Conservation (phyloP, 2,113 vertebrate genomes). For the Protobothrops mucrosquamatus region DNA sequence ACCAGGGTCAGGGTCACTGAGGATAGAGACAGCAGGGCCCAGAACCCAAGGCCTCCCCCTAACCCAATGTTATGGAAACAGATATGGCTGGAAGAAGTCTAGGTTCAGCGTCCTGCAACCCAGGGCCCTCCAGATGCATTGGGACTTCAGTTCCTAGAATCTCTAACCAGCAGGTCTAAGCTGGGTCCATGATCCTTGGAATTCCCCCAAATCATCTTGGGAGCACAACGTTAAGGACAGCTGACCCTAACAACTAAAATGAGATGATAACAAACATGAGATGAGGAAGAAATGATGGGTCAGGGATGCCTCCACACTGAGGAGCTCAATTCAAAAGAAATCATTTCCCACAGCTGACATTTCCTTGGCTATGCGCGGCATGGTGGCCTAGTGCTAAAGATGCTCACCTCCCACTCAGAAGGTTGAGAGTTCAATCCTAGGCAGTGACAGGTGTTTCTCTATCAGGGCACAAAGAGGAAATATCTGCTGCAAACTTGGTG, state of each 20-base stretch:
- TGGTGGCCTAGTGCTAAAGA: background rate
- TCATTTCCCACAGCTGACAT: background rate
- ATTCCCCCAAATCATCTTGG: background rate
- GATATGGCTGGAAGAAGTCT: background rate
- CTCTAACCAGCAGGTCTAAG: background rate
- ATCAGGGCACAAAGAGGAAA: background rate
- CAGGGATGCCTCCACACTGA: background rate
- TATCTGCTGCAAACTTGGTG: background rate
- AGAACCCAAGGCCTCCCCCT: background rate
- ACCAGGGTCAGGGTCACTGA: slow-evolving; percentile 15
- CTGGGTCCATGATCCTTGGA: background rate
- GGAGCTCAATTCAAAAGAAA: background rate
- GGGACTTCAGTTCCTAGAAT: background rate
- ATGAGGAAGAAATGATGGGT: background rate
- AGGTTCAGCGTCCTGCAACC: background rate
- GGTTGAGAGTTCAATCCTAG: background rate
- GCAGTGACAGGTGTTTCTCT: background rate
- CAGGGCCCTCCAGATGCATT: background rate
- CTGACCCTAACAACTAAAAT: background rate
- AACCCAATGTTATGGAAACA: background rate
- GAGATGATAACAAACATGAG: background rate
- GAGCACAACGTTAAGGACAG: background rate
- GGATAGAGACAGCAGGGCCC: rapidly evolving
- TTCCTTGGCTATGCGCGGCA: background rate
- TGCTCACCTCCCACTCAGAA: background rate